Base-by-base conservation (phyloP, 1,140 invertebrate species). In the Euwallacea fornicatus region DNA sequence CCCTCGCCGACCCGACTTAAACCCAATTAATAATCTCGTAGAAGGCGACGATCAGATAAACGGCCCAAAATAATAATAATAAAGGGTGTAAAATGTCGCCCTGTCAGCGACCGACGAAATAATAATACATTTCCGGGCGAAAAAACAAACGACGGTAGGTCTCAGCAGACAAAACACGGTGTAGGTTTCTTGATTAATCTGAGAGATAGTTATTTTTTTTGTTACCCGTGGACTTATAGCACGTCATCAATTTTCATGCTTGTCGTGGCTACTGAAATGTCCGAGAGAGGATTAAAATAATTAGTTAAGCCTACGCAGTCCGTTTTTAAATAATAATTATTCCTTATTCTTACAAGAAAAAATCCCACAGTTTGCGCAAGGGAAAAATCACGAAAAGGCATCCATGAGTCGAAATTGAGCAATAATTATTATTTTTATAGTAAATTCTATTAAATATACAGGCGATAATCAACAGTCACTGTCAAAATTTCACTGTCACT, bases 201-300 rank as follows among this genome's bases (percentile, higher is more conserved):
- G 11, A 11, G 53, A 33, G 21, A 33, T 33, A 33, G 21, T 33
- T 33, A 33, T 33, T 33, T 33, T 33, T 33, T 33, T 55, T 66
- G 55, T 66, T 66, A 43, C 53, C 21, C 55, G 33, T 44, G 42
- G 50, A 13, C n/a, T 56, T 42, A 41, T 15, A 42, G 50, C 64
- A 66, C 50, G 43, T 66, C 64, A 66, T 66, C 53, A 66, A 66
- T 66, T 66, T 66, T 66, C 64, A 55, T 44, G 50, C 64, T 66
- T 56, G 64, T 66, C 64, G 16, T 43, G 53, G 64, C 64, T 66
- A 66, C 64, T 46, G 64, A 56, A 55, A 55, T 11, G 53, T 16
- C 33, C 7, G 53, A 44, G 11, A 13, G 16, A 42, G 33, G 33
- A 66, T 66, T 66, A 15, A 56, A 66, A 55, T 66, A 66, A 66